Evolutionary conservation across 37 sponge, comb jelly and placozoan genomes (phyloP).

Genomic region (Spongilla lacustris): DNA sequence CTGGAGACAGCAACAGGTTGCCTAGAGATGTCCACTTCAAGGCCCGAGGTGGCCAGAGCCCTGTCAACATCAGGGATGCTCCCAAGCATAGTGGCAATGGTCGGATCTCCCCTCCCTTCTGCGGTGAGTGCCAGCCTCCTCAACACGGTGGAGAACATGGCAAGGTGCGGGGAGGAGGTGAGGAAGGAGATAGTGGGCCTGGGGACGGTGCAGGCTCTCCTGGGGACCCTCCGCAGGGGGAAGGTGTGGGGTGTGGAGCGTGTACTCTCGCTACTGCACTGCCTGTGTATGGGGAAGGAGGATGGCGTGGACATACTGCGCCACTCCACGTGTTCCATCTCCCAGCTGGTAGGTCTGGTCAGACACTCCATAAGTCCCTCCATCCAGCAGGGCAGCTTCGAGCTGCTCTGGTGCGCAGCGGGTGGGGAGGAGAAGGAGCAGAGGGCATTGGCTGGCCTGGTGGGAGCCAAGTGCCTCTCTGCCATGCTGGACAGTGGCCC

Average conservation of each 20-base stretch:
- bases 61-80: neutral
- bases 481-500: neutral
- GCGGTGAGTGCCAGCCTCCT: neutral
- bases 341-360: conserved; percentile 12
- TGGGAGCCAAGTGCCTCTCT: conserved; percentile 22
- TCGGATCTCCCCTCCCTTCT: neutral
- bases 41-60: neutral
- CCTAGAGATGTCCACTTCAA: neutral
- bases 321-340: neutral
- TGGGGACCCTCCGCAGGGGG: neutral
- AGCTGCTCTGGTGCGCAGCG: conserved; percentile 31
- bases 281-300: conserved; percentile 17
- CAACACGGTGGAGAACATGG: conserved; percentile 3
- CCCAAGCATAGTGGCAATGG: neutral
- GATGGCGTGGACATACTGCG: conserved; percentile 6
- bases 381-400: conserved; percentile 9
- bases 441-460: conserved; percentile 21
- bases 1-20: neutral
- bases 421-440: neutral
- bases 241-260: neutral
- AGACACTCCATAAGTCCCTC: neutral
- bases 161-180: neutral
- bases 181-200: neutral
- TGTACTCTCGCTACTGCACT: neutral
- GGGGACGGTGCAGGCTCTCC: neutral